Percentiles rank a stretch among this genome's conserved stretches.
phyloP scores from a whole-genome alignment of 2,797 vertebrate genomes.

The Lophius americanus region DNA sequence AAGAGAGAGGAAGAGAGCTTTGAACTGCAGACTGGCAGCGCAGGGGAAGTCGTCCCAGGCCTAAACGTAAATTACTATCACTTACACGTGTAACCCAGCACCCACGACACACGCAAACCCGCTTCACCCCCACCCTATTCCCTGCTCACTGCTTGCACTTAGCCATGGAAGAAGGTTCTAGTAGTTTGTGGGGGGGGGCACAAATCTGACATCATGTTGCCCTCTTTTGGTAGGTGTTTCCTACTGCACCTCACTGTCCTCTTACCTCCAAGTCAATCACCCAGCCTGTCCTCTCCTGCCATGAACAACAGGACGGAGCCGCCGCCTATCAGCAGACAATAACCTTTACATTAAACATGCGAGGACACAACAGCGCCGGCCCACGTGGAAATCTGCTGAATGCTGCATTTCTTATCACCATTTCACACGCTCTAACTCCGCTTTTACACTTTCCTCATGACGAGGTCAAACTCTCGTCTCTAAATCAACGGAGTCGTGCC shows the following conservation, averaged over 20 bases:
- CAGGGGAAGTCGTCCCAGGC: conserved; percentile 67
- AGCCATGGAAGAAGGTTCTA: conserved; percentile 23
- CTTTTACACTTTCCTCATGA: too few relatives aligned
- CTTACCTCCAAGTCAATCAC: conserved; percentile 27
- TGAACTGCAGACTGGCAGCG: conserved; percentile 75
- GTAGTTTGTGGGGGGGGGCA: conserved; percentile 43
- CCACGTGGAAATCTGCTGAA: background rate
- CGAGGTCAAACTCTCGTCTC: too few relatives aligned
- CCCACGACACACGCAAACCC: conserved; percentile 39
- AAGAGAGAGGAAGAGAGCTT: conserved; percentile 66
- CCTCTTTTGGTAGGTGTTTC: conserved; percentile 83
- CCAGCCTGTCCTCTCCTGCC: background rate
- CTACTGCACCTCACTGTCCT: conserved; percentile 69
- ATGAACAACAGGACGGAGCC: background rate
- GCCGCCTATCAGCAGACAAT: too few relatives aligned
- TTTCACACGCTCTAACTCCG: background rate
- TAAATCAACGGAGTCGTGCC: too few relatives aligned
- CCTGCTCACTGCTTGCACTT: conserved; percentile 28
- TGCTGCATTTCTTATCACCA: background rate
- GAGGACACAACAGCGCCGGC: too few relatives aligned
- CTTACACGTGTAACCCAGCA: conserved; percentile 81
- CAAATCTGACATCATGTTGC: conserved; percentile 85
- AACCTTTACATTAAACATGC: too few relatives aligned
- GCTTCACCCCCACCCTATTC: conserved; percentile 21
- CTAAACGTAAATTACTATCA: conserved; percentile 83